phyloP scores from a whole-genome alignment of 1,140 invertebrate genomes.

The Atta texana region DNA sequence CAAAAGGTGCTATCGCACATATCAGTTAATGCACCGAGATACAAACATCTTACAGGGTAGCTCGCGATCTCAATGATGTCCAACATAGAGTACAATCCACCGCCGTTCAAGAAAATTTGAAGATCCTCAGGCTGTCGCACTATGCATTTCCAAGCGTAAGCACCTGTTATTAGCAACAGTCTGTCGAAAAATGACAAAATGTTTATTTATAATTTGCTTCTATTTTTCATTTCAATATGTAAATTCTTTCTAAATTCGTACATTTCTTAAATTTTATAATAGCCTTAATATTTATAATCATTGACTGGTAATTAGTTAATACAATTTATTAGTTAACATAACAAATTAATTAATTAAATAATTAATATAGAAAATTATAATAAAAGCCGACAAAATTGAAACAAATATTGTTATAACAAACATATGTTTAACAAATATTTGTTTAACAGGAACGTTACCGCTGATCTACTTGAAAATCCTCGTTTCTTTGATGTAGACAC shows the following conservation, averaged over 20 bases:
- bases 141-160: slow-evolving; percentile 78
- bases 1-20: slow-evolving; percentile 71
- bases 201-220: background rate
- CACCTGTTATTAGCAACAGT: slow-evolving; percentile 74
- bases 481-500: slow-evolving; percentile 64
- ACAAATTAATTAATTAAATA: slow-evolving; percentile 2
- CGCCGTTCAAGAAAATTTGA: slow-evolving; percentile 68
- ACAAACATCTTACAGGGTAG: slow-evolving; percentile 72
- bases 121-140: slow-evolving; percentile 60
- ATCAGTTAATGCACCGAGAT: slow-evolving; percentile 75
- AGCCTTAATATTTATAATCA: background rate
- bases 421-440: background rate
- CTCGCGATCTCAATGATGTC: slow-evolving; percentile 72
- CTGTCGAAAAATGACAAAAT: slow-evolving; percentile 62
- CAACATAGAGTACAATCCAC: slow-evolving; percentile 69
- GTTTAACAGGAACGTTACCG: slow-evolving; percentile 60
- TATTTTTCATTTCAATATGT: background rate
- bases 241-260: background rate
- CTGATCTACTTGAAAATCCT: slow-evolving; percentile 78
- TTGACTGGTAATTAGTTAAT: background rate
- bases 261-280: background rate
- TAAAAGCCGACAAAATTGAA: background rate
- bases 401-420: too few relatives aligned
- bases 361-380: background rate
- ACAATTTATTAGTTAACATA: background rate